Percentiles rank a stretch among this genome's conserved stretches.
phyloP scores from a whole-genome alignment of 2,797 vertebrate species.

The Strix occidentalis region DNA sequence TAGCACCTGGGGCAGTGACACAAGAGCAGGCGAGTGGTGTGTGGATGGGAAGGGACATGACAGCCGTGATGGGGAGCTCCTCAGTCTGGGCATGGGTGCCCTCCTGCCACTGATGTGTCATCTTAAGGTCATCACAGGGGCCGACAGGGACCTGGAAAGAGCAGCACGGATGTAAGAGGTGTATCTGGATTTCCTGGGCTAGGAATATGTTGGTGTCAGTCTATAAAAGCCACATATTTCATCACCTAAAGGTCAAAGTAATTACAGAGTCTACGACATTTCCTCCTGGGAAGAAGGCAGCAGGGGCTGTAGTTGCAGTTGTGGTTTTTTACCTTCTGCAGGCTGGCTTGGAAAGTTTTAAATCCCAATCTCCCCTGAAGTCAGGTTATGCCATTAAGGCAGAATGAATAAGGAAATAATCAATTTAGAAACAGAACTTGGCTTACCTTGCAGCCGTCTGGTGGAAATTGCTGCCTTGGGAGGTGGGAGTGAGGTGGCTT shows the following conservation, averaged over 20 bases:
- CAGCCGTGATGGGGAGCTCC: neutral
- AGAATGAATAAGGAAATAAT: conserved; percentile 3
- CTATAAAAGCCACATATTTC: neutral
- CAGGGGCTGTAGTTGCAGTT: neutral
- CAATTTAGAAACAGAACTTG: neutral
- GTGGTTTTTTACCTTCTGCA: neutral
- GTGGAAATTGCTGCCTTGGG: neutral
- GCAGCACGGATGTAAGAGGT: neutral
- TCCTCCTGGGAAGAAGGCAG: neutral
- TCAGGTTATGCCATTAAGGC: neutral
- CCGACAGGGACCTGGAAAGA: neutral
- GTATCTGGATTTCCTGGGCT: neutral
- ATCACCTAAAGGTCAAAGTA: conserved; percentile 22
- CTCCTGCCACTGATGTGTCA: neutral
- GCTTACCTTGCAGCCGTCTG: neutral
- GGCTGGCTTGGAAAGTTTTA: neutral
- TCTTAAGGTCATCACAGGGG: neutral
- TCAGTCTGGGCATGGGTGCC: neutral
- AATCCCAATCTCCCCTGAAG: neutral
- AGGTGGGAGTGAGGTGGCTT: fast-evolving
- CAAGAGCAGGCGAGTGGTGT: neutral
- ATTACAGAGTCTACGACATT: neutral
- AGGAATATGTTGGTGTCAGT: neutral
- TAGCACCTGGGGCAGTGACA: neutral
- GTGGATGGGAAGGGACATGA: neutral